Conservation (phyloP, 2,888 invertebrate genomes). For the Tanypteryx hageni region DNA sequence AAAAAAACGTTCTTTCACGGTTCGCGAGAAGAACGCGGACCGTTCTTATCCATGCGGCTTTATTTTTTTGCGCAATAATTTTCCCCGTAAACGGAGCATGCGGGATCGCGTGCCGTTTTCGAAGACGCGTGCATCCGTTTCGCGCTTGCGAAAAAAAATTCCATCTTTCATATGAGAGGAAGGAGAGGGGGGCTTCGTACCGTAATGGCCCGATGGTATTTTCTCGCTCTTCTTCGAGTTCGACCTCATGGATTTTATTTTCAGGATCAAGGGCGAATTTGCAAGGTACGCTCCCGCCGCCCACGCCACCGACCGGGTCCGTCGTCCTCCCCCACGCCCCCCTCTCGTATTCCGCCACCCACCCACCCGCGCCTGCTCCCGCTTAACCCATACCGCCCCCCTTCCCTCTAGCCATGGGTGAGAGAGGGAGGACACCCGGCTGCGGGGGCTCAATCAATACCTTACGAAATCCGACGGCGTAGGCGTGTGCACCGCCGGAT, state of each 20-base stretch:
- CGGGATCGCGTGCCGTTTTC: background rate
- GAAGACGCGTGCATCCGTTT: background rate
- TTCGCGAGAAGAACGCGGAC: background rate
- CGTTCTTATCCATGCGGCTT: background rate
- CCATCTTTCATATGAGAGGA: background rate
- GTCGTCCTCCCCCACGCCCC: background rate
- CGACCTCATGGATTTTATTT: background rate
- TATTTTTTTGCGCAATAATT: no score
- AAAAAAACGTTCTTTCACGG: background rate
- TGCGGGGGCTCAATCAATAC: background rate
- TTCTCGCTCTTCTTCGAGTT: background rate
- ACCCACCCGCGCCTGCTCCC: conserved; percentile 2
- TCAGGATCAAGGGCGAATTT: conserved; percentile 27
- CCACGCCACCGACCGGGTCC: no score
- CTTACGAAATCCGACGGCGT: background rate
- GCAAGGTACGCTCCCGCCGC: background rate
- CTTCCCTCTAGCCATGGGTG: background rate
- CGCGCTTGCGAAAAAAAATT: background rate
- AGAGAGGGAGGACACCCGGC: background rate
- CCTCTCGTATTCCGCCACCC: background rate
- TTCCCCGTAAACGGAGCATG: no score
- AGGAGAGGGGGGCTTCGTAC: background rate
- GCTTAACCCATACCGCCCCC: background rate
- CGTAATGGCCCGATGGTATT: background rate
- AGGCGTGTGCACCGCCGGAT: background rate